A percentile compares a stretch with the other conserved stretches of the same genome.
Conservation (phyloP, 2,113 vertebrate genomes). For the Callipepla squamata region DNA sequence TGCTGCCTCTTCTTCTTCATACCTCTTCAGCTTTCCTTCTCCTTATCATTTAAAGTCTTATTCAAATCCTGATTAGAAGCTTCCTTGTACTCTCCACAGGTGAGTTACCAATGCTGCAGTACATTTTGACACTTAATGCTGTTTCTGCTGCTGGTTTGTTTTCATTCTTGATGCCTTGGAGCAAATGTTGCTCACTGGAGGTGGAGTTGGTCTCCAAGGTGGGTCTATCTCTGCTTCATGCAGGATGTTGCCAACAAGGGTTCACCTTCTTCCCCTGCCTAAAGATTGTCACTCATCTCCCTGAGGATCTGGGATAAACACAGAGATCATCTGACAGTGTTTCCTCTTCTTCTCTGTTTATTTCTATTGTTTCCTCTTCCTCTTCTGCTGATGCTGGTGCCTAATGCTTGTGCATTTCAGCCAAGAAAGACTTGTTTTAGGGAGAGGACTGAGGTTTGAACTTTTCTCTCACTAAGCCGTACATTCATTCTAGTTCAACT, state of each 20-base stretch:
- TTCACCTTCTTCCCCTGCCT: not conserved
- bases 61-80: not conserved
- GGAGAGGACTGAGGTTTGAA: not conserved
- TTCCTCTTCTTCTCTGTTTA: not conserved
- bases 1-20: not conserved
- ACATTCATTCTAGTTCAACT: not conserved
- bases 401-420: not conserved
- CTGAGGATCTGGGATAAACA: accelerated
- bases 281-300: not conserved
- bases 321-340: not conserved
- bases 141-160: not conserved
- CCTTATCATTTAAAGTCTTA: not conserved
- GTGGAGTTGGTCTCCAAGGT: not conserved
- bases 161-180: not conserved
- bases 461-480: not conserved
- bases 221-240: accelerated
- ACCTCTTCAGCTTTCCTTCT: not conserved
- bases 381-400: accelerated
- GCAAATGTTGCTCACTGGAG: not conserved
- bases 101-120: not conserved
- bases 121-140: not conserved
- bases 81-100: not conserved
- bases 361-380: not conserved
- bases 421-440: not conserved
- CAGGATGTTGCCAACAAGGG: not conserved